A percentile compares a stretch with the other conserved stretches of the same genome.
Evolutionary conservation across 2,113 vertebrate species (phyloP).

Genomic region (Paraplagusia blochii): DNA sequence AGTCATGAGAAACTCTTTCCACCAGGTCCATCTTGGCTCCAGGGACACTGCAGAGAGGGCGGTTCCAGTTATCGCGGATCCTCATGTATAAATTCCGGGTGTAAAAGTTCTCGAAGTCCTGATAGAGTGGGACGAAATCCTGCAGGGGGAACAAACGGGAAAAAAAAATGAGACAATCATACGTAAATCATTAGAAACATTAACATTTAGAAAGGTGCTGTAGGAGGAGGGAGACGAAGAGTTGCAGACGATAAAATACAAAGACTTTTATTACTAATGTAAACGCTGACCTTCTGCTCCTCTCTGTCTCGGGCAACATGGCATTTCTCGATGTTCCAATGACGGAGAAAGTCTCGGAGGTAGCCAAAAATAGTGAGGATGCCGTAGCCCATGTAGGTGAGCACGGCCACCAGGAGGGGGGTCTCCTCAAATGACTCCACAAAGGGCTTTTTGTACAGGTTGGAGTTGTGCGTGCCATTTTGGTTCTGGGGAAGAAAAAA

Average conservation of each 20-base stretch:
- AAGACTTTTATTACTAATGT: background rate
- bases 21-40: conserved; percentile 90
- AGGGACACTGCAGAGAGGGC: conserved; percentile 90
- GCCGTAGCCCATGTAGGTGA: conserved; percentile 95
- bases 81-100: conserved; percentile 96
- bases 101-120: conserved; percentile 98
- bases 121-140: conserved; percentile 96
- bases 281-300: conserved; percentile 84
- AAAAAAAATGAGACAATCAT: too few relatives aligned
- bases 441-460: conserved; percentile 88
- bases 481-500: conserved; percentile 71
- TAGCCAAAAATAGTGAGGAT: conserved; percentile 97
- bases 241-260: background rate
- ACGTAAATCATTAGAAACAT: too few relatives aligned
- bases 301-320: conserved; percentile 89
- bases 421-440: conserved; percentile 93
- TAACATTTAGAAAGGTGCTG: too few relatives aligned
- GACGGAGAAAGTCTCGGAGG: conserved; percentile 91
- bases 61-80: conserved; percentile 95
- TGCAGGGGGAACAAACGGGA: conserved; percentile 51
- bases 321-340: conserved; percentile 94
- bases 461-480: conserved; percentile 79
- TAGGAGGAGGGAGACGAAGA: too few relatives aligned
- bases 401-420: conserved; percentile 91
- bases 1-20: conserved; percentile 86